Conservation (phyloP, 2,888 invertebrate species). For the Tipula helvola region DNA sequence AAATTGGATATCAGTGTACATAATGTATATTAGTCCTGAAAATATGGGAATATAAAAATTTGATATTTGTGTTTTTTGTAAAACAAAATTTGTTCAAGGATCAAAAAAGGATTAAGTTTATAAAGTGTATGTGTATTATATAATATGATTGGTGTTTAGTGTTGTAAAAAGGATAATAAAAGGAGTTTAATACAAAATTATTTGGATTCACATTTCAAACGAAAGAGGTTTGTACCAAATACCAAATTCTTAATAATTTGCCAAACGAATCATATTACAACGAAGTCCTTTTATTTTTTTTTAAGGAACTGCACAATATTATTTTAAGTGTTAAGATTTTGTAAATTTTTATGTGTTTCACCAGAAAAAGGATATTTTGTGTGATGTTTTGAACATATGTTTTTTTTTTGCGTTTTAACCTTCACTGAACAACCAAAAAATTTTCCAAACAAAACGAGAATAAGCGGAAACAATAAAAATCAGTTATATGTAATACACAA, state of each 20-base stretch:
- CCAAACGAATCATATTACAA: neutral
- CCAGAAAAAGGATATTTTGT: neutral
- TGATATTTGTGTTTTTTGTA: neutral
- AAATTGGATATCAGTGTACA: neutral
- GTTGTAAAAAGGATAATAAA: neutral
- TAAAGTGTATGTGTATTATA: neutral
- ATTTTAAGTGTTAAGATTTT: neutral
- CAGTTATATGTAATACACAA: neutral
- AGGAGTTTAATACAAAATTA: neutral
- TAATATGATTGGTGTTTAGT: neutral
- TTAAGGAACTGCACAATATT: neutral
- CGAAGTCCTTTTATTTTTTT: neutral
- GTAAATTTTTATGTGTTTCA: neutral
- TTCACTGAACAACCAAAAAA: neutral
- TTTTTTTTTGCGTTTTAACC: neutral
- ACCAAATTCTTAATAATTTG: neutral
- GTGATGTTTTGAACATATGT: neutral
- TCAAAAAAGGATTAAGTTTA: neutral
- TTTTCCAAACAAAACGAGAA: neutral
- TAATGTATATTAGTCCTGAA: neutral
- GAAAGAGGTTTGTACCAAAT: neutral
- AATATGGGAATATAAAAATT: neutral
- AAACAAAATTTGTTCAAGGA: neutral
- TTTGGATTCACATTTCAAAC: neutral
- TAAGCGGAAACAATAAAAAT: neutral